These are phyloP conservation scores for Buteo buteo DNA, from an alignment of 2,113 vertebrate genomes.

Conservation along the genomic window DNA sequence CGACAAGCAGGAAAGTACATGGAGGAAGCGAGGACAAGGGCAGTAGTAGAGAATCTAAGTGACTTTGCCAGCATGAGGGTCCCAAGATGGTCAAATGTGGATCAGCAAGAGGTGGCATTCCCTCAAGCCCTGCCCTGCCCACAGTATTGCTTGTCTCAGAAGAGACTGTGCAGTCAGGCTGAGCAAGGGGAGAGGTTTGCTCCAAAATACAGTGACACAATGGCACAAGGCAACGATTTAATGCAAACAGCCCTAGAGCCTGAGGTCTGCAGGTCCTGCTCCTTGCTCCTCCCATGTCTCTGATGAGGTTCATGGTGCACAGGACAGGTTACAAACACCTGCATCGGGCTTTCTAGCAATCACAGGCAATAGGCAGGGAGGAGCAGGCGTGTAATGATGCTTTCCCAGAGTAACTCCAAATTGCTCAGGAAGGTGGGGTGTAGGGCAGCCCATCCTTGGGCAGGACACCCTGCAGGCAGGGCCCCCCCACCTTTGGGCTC, in stretches of 20 bases:
- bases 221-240: background rate
- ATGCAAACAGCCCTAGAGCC: background rate
- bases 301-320: background rate
- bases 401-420: background rate
- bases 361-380: background rate
- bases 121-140: background rate
- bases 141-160: background rate
- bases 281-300: background rate
- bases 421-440: background rate
- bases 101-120: background rate
- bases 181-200: background rate
- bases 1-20: background rate
- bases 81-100: background rate
- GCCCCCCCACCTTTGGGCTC: background rate
- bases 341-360: accelerated
- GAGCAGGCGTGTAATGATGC: background rate
- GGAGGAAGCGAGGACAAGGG: background rate
- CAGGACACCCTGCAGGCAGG: background rate
- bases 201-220: background rate
- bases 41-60: background rate
- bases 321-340: background rate
- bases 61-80: background rate
- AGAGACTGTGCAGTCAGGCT: background rate
- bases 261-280: background rate
- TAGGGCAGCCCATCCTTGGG: accelerated